phyloP scores from a whole-genome alignment of 2,113 vertebrate species.

The Grantiella picta region DNA sequence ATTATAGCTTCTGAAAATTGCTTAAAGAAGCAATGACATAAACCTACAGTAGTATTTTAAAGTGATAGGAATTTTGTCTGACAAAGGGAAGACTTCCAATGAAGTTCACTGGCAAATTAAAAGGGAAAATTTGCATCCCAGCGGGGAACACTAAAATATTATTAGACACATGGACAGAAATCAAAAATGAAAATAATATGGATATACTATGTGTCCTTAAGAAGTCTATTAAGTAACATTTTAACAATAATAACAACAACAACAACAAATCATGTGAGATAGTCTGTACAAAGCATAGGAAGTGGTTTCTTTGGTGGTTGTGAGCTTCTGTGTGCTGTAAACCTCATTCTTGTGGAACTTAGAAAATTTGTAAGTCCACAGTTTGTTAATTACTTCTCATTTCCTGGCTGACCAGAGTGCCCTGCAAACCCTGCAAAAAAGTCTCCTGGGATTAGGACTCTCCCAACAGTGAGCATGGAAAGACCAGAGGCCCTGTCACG shows the following conservation, averaged over 20 bases:
- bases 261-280: neutral
- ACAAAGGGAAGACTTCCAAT: neutral
- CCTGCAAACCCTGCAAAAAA: neutral
- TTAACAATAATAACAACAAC: neutral
- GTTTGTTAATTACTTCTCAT: neutral
- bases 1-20: neutral
- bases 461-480: neutral
- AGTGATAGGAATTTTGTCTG: neutral
- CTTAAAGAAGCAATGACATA: neutral
- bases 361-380: neutral
- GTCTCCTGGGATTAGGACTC: neutral
- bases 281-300: neutral
- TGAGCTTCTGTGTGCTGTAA: neutral
- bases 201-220: neutral
- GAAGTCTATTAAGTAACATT: neutral
- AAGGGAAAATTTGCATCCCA: neutral
- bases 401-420: neutral
- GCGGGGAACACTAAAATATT: neutral
- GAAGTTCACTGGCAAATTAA: neutral
- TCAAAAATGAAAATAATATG: neutral
- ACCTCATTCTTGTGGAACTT: neutral
- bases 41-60: neutral
- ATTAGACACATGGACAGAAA: neutral
- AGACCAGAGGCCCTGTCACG: neutral
- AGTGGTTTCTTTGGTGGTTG: neutral